These are phyloP conservation scores for Orussus abietinus DNA, from an alignment of 1,140 invertebrate genomes.

Conservation along the genomic window DNA sequence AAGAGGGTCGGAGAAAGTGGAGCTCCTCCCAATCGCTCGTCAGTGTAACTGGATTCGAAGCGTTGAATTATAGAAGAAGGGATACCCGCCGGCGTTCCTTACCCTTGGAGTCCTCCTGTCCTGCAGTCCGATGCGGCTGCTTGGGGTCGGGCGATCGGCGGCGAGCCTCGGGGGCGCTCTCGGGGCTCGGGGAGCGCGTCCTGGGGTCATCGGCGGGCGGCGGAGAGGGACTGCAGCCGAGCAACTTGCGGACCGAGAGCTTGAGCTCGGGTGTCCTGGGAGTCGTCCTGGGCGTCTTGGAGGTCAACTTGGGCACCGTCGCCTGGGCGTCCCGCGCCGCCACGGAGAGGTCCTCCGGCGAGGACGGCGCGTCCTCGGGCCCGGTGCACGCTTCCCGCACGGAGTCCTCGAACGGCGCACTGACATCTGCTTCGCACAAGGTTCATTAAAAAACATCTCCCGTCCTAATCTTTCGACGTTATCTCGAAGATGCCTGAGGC, in stretches of 20 bases:
- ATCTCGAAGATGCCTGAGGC: no score
- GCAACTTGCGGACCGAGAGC: constrained; percentile 40
- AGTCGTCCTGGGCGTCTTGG: constrained; percentile 14
- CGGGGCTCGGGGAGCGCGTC: constrained; percentile 29
- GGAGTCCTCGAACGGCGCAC: constrained; percentile 18
- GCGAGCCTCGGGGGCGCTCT: constrained; percentile 21
- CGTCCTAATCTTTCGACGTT: no score
- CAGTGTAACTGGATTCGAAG: constrained; percentile 42
- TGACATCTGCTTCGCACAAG: no score
- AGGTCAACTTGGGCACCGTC: constrained; percentile 25
- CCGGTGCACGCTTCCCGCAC: constrained; percentile 18
- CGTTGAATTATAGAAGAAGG: constrained; percentile 41
- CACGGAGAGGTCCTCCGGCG: constrained; percentile 41
- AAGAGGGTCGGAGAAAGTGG: no score
- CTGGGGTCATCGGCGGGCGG: constrained; percentile 30
- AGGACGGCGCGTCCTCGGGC: constrained; percentile 23
- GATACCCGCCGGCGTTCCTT: constrained; percentile 10
- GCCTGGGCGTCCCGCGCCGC: constrained; percentile 27
- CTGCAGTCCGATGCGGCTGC: constrained; percentile 13
- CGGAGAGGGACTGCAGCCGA: constrained; percentile 41
- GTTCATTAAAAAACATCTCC: no score
- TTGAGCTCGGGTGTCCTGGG: constrained; percentile 41
- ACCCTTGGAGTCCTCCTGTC: constrained; percentile 10
- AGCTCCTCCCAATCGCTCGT: constrained; percentile 36
- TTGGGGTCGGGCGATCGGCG: constrained; percentile 19